Conservation (phyloP, 2,888 invertebrate species). For the Dascillus cervinus region DNA sequence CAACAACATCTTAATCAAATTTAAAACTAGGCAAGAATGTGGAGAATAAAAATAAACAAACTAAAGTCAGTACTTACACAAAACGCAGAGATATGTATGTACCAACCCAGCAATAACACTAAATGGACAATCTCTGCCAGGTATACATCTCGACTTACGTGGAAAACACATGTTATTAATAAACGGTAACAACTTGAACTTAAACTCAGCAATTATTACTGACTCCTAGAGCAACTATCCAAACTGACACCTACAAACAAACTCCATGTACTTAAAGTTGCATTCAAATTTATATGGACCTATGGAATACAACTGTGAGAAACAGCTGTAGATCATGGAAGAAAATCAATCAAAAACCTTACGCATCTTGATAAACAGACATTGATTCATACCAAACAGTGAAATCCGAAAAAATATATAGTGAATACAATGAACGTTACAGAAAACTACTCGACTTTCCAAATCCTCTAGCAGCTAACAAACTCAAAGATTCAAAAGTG, state of each 20-base stretch:
- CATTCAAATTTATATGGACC: constrained; percentile 2
- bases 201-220: constrained; percentile 1
- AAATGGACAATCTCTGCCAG: too few relatives aligned
- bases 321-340: background rate
- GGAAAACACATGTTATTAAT: background rate
- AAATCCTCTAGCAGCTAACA: too few relatives aligned
- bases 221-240: constrained; percentile 1
- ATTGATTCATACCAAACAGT: background rate
- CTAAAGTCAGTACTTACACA: too few relatives aligned
- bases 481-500: too few relatives aligned
- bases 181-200: constrained; percentile 1
- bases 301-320: constrained; percentile 1
- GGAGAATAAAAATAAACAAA: constrained; percentile 4
- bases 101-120: too few relatives aligned
- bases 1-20: constrained; percentile 1
- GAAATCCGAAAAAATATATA: constrained; percentile 2
- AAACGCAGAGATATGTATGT: too few relatives aligned
- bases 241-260: too few relatives aligned
- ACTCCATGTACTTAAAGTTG: background rate
- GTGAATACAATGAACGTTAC: too few relatives aligned
- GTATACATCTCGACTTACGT: constrained; percentile 1
- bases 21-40: constrained; percentile 1
- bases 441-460: too few relatives aligned
- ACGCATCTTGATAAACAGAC: background rate
- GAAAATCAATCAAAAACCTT: constrained; percentile 1